Conservation (phyloP, 2,113 vertebrate genomes). For the Brienomyrus longianalis region DNA sequence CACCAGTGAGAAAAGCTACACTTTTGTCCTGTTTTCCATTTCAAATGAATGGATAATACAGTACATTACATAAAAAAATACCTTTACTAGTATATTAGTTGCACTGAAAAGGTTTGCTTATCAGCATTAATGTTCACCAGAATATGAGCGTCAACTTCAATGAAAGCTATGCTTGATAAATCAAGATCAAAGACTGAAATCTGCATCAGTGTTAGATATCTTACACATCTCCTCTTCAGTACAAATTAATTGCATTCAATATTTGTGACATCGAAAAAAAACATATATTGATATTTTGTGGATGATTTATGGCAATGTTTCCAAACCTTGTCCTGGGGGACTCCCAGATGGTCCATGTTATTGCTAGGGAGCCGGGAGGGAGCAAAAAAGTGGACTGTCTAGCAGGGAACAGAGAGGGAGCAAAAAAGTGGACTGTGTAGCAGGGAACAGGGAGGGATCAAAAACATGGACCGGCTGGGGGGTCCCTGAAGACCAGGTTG, state of each 20-base stretch:
- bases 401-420: background rate
- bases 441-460: background rate
- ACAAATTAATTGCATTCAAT: background rate
- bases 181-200: background rate
- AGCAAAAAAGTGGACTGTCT: no score
- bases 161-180: background rate
- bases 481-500: background rate
- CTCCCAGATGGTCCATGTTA: background rate
- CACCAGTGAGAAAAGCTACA: background rate
- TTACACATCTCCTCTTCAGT: background rate
- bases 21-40: background rate
- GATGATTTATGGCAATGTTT: background rate
- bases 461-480: background rate
- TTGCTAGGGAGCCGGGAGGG: background rate
- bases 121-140: background rate
- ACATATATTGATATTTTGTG: background rate
- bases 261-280: background rate
- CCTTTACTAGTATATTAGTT: background rate
- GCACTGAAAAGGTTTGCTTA: background rate
- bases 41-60: background rate
- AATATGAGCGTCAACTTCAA: background rate
- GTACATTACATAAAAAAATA: background rate
- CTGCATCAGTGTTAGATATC: background rate
- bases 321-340: background rate
- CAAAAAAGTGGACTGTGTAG: no score